phyloP scores from a whole-genome alignment of 2,113 vertebrate genomes.

The Zootoca vivipara region DNA sequence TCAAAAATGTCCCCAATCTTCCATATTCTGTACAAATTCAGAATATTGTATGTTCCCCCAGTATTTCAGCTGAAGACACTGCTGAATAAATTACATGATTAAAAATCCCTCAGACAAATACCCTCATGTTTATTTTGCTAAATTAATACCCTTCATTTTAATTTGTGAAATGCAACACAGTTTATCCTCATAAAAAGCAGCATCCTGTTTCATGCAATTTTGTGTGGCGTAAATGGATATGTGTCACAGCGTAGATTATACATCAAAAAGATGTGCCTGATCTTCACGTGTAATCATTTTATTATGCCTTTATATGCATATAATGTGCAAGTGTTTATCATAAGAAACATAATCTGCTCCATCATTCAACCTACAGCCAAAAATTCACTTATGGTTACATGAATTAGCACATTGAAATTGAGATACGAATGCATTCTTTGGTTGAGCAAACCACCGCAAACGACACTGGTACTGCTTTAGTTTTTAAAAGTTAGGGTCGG shows the following conservation, averaged over 20 bases:
- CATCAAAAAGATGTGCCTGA: background rate
- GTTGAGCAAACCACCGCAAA: background rate
- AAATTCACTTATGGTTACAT: background rate
- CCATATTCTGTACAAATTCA: background rate
- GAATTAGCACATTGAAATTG: too few relatives aligned
- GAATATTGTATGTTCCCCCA: background rate
- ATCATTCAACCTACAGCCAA: background rate
- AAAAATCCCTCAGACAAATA: background rate
- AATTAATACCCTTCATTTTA: constrained; percentile 12
- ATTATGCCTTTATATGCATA: background rate
- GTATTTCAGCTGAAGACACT: background rate
- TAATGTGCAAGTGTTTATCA: background rate
- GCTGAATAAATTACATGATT: constrained; percentile 1
- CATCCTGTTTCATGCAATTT: background rate
- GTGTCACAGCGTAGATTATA: background rate
- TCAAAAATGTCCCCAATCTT: background rate
- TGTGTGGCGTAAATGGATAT: background rate
- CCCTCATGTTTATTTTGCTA: background rate
- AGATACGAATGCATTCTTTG: too few relatives aligned
- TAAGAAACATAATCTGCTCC: too few relatives aligned
- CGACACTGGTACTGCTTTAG: too few relatives aligned
- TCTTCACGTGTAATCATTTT: background rate
- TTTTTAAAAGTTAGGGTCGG: too few relatives aligned
- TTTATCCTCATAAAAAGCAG: background rate
- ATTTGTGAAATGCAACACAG: background rate